Percentiles rank a stretch among this genome's conserved stretches.
Conservation (phyloP, 2,113 vertebrate species). For the Nicator chloris region DNA sequence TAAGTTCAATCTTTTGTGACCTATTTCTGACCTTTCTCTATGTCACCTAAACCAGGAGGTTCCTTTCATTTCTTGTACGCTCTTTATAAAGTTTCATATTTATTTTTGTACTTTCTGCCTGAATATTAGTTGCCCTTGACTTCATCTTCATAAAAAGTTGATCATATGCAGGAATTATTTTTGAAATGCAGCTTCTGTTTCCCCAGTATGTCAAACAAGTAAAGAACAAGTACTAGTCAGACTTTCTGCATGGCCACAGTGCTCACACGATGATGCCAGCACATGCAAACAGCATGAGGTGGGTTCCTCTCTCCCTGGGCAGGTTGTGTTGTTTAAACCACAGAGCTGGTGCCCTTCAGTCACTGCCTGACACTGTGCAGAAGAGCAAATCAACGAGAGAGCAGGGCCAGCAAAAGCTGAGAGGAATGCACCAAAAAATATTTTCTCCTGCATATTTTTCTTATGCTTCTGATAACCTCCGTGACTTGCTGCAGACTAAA, state of each 20-base stretch:
- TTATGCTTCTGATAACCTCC: neutral
- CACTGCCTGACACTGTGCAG: neutral
- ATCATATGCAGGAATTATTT: neutral
- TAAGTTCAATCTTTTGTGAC: neutral
- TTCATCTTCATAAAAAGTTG: neutral
- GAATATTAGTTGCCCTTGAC: neutral
- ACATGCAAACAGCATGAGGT: neutral
- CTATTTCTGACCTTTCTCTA: neutral
- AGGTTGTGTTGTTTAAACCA: neutral
- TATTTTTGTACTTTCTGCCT: neutral
- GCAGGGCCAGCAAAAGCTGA: neutral
- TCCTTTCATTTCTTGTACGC: neutral
- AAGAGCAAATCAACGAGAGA: neutral
- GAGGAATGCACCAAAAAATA: constrained; percentile 30
- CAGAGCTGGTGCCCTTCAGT: neutral
- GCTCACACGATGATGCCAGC: neutral
- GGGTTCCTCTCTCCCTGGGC: neutral
- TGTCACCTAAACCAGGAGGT: neutral
- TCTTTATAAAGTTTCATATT: neutral
- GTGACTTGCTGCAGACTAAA: neutral
- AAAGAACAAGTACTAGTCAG: neutral
- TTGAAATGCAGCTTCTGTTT: neutral
- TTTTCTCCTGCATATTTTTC: constrained; percentile 21
- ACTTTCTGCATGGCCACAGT: neutral
- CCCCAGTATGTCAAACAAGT: neutral